phyloP scores from a whole-genome alignment of 1,140 invertebrate genomes.

The Drosophila watanabei region DNA sequence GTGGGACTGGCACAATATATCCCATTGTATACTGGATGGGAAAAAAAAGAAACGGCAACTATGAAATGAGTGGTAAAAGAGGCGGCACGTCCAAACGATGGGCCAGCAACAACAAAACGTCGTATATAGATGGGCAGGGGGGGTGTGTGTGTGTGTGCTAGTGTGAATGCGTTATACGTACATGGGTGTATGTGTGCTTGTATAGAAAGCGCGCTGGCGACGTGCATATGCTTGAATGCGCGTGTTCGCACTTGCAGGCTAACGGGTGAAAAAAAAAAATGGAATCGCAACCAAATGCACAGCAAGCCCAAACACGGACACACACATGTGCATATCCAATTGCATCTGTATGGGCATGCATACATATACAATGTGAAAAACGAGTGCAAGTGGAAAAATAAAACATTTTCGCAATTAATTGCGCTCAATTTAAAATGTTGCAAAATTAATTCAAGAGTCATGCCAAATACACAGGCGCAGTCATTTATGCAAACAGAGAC shows the following conservation, averaged over 20 bases:
- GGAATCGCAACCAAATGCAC: constrained; percentile 66
- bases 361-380: constrained; percentile 44
- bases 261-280: constrained; percentile 48
- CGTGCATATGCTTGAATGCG: constrained; percentile 83
- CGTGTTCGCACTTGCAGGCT: constrained; percentile 81
- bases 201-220: constrained; percentile 52
- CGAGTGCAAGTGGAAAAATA: constrained; percentile 83
- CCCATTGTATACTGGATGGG: constrained; percentile 12
- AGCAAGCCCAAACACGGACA: constrained; percentile 63
- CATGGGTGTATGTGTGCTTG: constrained; percentile 5
- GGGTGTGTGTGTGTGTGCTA: constrained; percentile 25
- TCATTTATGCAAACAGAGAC: constrained; percentile 79
- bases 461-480: constrained; percentile 84
- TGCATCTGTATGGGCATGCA: constrained; percentile 9
- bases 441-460: constrained; percentile 85
- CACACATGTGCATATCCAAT: constrained; percentile 32
- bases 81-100: constrained; percentile 73
- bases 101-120: constrained; percentile 61
- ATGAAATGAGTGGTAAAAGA: constrained; percentile 71
- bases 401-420: constrained; percentile 85
- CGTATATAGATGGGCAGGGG: constrained; percentile 37
- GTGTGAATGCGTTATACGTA: constrained; percentile 20
- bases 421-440: constrained; percentile 86
- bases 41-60: constrained; percentile 47
- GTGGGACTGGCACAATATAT: not conserved